phyloP scores from a whole-genome alignment of 2,797 vertebrate genomes.

The Anniella stebbinsi region DNA sequence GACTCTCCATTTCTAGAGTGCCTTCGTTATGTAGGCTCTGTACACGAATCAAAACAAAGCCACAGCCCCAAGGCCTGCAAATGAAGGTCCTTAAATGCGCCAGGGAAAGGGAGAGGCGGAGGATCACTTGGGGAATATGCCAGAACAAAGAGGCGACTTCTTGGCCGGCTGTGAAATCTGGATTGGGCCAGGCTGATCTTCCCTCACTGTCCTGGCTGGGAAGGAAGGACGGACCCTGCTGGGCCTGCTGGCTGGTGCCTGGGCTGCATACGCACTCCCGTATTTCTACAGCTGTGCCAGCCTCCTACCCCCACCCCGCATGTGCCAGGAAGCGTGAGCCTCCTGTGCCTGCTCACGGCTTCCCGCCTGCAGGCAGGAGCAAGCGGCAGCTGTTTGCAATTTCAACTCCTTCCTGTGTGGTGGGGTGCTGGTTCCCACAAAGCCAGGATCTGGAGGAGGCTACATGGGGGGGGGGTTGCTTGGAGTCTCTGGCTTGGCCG shows the following conservation, averaged over 20 bases:
- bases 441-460: background rate
- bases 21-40: background rate
- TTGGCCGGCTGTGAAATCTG: no score
- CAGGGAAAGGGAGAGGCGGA: no score
- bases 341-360: background rate
- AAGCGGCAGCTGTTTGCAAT: background rate
- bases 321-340: no score
- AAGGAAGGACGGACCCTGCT: no score
- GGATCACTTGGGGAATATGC: background rate
- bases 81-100: background rate
- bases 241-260: no score
- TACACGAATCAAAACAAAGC: background rate
- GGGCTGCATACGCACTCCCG: background rate
- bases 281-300: background rate
- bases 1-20: background rate
- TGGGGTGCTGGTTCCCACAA: background rate
- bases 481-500: background rate
- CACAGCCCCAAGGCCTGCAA: background rate
- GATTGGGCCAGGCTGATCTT: no score
- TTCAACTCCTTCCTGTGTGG: background rate
- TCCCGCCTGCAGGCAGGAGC: background rate
- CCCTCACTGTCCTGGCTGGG: background rate
- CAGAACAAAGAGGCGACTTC: background rate
- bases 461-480: background rate
- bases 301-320: background rate